Evolutionary conservation across 2,797 vertebrate species (phyloP), one percentile per base, ranked within the genome.

Genomic region (Lophotriccus pileatus): DNA sequence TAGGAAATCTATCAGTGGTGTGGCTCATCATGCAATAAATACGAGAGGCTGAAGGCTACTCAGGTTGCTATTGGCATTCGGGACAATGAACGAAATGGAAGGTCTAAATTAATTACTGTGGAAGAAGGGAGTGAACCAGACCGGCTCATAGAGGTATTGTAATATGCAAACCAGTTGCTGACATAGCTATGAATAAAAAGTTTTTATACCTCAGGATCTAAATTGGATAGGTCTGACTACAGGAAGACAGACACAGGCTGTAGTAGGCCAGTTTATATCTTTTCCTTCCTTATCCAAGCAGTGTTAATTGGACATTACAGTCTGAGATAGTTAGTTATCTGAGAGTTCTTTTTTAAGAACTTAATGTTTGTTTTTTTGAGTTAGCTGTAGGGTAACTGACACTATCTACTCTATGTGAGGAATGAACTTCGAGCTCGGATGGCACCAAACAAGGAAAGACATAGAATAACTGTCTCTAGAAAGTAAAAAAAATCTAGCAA

Each of bases 1-100:
- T 87, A 99, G 99, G 97, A 96, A 46, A 99, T 99, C 94, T 99
- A 98, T 82, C 99, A 99, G 82, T 99, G 99, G 99, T 99, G 99
- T 94, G 99, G 99, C 53, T 98, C 98, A 19, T 97, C 97, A 0
- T 98, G 98, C 93, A 99, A 99, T 96, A 99, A 98, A 80, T 99
- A 98, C 3, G 99, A 99, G 90, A 97, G 98, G 28, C 96, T 99
- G 87, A 99, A 99, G 95, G 99, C 99, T 28, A 95, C 95, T 8
- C 98, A 99, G 78, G 98, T 99, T 88, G 98, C 98, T 56, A 32
- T 91, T 41, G 98, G 98, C 56, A 99, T 99, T 96, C 98, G 99
- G 22, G 98, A 99, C 98, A 99, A 98, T 4, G 99, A 99, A 92
- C 97, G 99, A 37, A 99, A 98, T 2, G 98, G 98, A 46, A 97